Evolutionary conservation across 2,113 vertebrate species (phyloP), one percentile per base, ranked within the genome.

Genomic region (Macaca mulatta): DNA sequence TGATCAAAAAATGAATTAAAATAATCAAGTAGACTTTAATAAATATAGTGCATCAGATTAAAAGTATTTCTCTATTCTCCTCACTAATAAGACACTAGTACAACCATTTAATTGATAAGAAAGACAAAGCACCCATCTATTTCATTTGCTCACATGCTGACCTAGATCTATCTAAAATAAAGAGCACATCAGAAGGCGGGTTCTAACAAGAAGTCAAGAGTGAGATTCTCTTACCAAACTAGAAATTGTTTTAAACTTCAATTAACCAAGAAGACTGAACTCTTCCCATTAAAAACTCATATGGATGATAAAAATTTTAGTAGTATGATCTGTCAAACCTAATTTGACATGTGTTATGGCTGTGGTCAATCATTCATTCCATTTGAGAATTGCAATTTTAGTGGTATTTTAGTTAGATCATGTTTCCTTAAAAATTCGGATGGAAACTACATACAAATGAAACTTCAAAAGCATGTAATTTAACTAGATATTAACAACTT

Each of bases 151-250:
- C 35, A 77, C 92, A 84, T 93, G 14, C 69, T 89, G 8, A 96
- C 45, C 89, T 96, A 93, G 52, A 85, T 61, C 95, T 95, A 88
- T 86, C 61, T 96, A 87, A 95, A 98, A 98, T 80, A 95, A 98
- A 97, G 70, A 50, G 78, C 23, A 97, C 75, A 87, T 61, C 70
- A 90, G 95, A 97, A 96, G 72, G 20, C 61, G 7, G 22, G 38
- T 84, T 97, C 89, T 85, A 95, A 93, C 12, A 96, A 87, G 40
- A 95, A 89, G 87, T 85, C 52, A 94, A 75, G 59, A 96, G 22
- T 90, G 79, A 23, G 80, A 81, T 55, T 94, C 83, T 95, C 82
- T 96, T 85, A 90, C 59, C 79, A 77, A 91, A 96, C 61, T 82
- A 96, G 85, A 93, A 64, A n/a, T 57, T 91, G 70, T 90, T 50